Evolutionary conservation across 2,888 invertebrate species (phyloP), one percentile per base, ranked within the genome.

Genomic region (Stenurella melanura): DNA sequence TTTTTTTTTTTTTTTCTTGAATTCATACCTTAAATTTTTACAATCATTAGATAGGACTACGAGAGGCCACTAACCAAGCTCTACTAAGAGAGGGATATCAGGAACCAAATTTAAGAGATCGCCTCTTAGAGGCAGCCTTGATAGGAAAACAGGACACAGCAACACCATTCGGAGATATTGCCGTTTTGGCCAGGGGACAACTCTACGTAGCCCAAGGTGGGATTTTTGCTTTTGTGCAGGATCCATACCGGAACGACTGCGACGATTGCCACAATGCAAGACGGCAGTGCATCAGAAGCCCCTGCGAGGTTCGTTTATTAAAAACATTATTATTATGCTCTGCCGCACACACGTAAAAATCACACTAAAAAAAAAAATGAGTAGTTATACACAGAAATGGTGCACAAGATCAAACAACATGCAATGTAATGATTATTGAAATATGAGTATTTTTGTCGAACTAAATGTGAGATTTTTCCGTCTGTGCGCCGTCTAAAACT

Each of bases 21-120:
- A 26, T 26, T 26, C 21, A 26, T 26, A 26, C 30, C 38, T 19
- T 19, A 57, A 18, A 19, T 54, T 64, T 34, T 34, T 34, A 34
- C 7, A 34, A 34, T 18, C 18, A 21, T 42, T 63, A 81, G 81
- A 54, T 74, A 75, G 93, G 94, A 1, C 87, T 95, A 50, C 91
- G 93, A 76, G 94, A 94, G 88, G 93, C 94, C 78, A 92, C 93
- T 7, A 93, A 93, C 84, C 90, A 94, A 80, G 93, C 94, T 1
- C 90, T 94, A 12, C 90, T 92, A 71, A 88, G 92, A 80, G 92
- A 93, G 83, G 91, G 91, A 84, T 91, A 92, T 80, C 90, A 91
- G 77, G 90, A 91, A 75, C 89, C 92, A 4, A 90, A 91, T 75
- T 88, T 91, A 3, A 84, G 85, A 15, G 84, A 87, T 15, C 81